Evolutionary conservation across 2,888 invertebrate genomes (phyloP), one percentile per base, ranked within the genome.

Genomic region (Acanthoscelides obtectus): DNA sequence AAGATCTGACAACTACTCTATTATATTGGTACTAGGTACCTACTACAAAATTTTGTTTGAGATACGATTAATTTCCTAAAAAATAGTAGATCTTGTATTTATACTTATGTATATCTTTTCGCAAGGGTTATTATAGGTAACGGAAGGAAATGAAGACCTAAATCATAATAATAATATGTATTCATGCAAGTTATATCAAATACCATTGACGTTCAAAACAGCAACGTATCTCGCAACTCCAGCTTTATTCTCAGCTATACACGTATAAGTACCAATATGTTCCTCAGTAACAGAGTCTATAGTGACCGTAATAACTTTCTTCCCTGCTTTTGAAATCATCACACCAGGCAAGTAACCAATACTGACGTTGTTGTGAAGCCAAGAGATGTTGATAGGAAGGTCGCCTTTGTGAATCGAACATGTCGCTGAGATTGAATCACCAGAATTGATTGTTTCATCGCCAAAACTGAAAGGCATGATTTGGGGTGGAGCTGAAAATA

Each of bases 331-430:
- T 71, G 84, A 75, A 71, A 86, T 80, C 74, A 81, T 81, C 64
- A 86, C 81, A 12, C 79, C 78, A 20, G 77, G 74, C 20, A 72
- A 71, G 68, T 77, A 71, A 45, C 71, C 86, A 72, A 89, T 86
- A 74, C 86, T 84, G 63, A 86, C 85, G 73, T 86, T 86, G 66
- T 94, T 92, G 75, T 94, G 89, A 27, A 88, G 88, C 95, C 95
- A 95, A 70, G 89, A 89, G 71, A 95, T 91, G 80, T 90, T 89
- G 45, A 95, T 87, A 6, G 95, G 95, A 70, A 90, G 87, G 83
- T 95, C 95, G 67, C 96, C 94, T 84, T 93, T 93, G 69, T 90
- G 89, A 66, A 94, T 91, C 86, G 92, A 90, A 84, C 94, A 94
- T 76, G 90, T 90, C 2, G 92, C 88, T 72, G 93, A 93, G 64